Conservation (phyloP, 2,113 vertebrate genomes). For the Alaudala cheleensis region DNA sequence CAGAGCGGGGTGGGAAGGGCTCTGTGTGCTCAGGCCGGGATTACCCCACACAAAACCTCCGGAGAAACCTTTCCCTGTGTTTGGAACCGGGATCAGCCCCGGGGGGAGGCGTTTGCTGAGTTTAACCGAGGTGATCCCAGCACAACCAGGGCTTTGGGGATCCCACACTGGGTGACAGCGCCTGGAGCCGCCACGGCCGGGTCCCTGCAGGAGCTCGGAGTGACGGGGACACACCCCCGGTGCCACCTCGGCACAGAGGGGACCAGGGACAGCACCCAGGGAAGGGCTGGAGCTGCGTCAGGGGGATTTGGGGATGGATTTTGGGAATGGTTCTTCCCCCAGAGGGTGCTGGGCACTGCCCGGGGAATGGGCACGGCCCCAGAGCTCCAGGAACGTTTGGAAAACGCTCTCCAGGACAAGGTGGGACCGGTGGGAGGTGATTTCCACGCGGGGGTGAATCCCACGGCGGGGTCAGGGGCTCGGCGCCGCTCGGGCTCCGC, state of each 20-base stretch:
- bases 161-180: no score
- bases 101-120: not conserved
- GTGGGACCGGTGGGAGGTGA: not conserved
- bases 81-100: not conserved
- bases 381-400: not conserved
- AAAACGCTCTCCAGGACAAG: fast-evolving
- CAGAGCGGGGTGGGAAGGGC: fast-evolving
- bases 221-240: not conserved
- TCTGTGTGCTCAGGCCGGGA: not conserved
- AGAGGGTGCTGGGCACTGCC: not conserved
- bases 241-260: not conserved
- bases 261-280: not conserved
- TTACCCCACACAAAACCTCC: not conserved
- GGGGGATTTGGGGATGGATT: not conserved
- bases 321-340: not conserved
- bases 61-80: fast-evolving
- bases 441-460: fast-evolving
- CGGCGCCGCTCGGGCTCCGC: fast-evolving
- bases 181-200: not conserved
- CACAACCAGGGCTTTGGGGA: not conserved
- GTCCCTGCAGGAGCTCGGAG: not conserved
- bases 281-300: not conserved
- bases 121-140: not conserved
- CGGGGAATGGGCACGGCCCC: not conserved
- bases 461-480: fast-evolving